Conservation (phyloP, 1,140 invertebrate species). For the Telenomus remus region DNA sequence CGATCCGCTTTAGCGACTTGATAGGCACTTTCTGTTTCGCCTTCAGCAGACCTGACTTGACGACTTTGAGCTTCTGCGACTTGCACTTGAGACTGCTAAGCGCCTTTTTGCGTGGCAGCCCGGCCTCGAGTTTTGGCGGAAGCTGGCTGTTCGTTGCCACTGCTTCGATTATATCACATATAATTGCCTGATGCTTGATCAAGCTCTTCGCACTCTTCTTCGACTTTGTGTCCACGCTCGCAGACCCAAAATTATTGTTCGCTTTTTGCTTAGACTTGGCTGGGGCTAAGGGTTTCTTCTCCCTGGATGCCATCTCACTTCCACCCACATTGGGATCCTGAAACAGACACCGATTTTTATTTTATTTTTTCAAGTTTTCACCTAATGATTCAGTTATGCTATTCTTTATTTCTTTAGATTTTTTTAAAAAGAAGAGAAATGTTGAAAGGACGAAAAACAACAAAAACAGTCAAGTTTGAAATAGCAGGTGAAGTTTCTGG, state of each 20-base stretch:
- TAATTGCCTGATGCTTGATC: conserved; percentile 56
- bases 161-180: conserved; percentile 61
- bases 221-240: conserved; percentile 63
- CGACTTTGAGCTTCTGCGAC: conserved; percentile 65
- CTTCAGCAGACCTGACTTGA: conserved; percentile 67
- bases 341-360: conserved; percentile 19
- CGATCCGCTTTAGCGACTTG: conserved; percentile 66
- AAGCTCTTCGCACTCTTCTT: conserved; percentile 65
- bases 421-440: no score
- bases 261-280: conserved; percentile 74
- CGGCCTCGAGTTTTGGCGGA: conserved; percentile 68
- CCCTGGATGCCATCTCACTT: conserved; percentile 77
- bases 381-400: no score
- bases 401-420: no score
- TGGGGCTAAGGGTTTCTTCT: conserved; percentile 75
- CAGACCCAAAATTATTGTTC: conserved; percentile 67
- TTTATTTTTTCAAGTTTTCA: no score
- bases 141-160: conserved; percentile 68
- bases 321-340: conserved; percentile 76
- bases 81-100: conserved; percentile 67
- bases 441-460: no score
- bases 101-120: conserved; percentile 69
- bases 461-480: no score
- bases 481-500: neutral
- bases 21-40: conserved; percentile 69